A percentile compares a stretch with the other conserved stretches of the same genome.
phyloP scores from a whole-genome alignment of 2,797 vertebrate species.

The Cossypha dichroa region DNA sequence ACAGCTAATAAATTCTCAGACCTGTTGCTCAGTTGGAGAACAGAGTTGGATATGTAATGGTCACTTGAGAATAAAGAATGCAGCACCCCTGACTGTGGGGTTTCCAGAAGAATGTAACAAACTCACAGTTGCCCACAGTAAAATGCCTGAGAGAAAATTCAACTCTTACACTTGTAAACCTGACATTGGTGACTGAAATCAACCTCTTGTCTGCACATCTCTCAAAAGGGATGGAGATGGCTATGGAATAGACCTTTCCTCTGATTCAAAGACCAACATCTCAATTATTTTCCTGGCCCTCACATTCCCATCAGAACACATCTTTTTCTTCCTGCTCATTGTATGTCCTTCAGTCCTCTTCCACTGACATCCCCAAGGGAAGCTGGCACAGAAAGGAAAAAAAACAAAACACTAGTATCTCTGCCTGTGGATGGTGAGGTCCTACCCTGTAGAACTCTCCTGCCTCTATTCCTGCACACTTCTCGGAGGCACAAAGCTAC shows the following conservation, averaged over 20 bases:
- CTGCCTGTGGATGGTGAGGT: not conserved
- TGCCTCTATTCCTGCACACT: not conserved
- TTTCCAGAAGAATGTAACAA: not conserved
- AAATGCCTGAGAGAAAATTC: not conserved
- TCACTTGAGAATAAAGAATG: not conserved
- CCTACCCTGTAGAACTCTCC: not conserved
- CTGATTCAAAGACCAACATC: not conserved
- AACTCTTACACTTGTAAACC: not conserved
- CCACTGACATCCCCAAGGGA: rapidly evolving
- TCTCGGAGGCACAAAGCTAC: not conserved
- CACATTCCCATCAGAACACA: not conserved
- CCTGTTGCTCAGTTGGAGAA: not conserved
- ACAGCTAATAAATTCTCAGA: not conserved
- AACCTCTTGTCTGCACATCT: not conserved
- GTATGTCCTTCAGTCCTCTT: not conserved
- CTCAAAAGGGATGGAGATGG: not conserved
- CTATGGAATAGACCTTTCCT: not conserved
- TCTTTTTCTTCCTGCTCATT: not conserved
- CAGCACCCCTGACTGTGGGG: not conserved
- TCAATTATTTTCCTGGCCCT: not conserved
- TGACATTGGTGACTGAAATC: not conserved
- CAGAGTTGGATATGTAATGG: not conserved
- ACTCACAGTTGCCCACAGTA: not conserved
- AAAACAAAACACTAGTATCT: not conserved
- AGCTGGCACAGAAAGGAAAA: not conserved